Evolutionary conservation across 2,797 vertebrate species (phyloP).

Genomic region (Sebastes hubbsi): DNA sequence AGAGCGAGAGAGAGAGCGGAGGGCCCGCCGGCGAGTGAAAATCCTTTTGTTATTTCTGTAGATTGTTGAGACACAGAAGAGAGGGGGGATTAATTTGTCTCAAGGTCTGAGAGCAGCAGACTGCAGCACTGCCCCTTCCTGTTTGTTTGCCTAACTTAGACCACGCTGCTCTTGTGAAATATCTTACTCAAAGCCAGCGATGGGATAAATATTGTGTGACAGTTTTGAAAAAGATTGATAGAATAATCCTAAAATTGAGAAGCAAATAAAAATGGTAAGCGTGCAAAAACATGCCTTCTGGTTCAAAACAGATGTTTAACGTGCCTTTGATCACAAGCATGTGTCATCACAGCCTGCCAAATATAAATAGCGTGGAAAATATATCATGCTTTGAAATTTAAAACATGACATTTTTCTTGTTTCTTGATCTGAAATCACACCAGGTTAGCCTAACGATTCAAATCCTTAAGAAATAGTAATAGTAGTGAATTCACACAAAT

Average conservation of each 20-base stretch:
- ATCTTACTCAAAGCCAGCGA: conserved; percentile 13
- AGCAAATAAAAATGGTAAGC: conserved; percentile 22
- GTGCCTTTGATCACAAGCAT: conserved; percentile 50
- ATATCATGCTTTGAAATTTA: conserved; percentile 22
- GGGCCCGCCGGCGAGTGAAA: conserved; percentile 49
- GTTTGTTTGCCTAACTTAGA: conserved; percentile 58
- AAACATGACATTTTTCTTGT: conserved; percentile 1
- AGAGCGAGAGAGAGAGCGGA: conserved; percentile 27
- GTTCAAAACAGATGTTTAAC: conserved; percentile 36
- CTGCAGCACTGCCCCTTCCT: conserved; percentile 18
- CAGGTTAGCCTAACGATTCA: background rate
- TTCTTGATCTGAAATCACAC: background rate
- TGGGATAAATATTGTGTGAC: conserved; percentile 16
- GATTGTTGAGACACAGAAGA: conserved; percentile 66
- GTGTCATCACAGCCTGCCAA: conserved; percentile 36
- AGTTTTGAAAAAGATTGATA: conserved; percentile 38
- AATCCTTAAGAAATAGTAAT: background rate
- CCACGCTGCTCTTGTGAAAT: conserved; percentile 1
- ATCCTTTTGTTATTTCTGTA: conserved; percentile 73
- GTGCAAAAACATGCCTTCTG: conserved; percentile 27
- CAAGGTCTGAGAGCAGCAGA: conserved; percentile 54
- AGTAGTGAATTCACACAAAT: background rate
- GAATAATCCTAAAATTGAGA: conserved; percentile 33
- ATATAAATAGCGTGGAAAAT: conserved; percentile 35
- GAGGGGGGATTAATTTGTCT: conserved; percentile 66